phyloP scores from a whole-genome alignment of 2,113 vertebrate species.

The Phylloscopus trochiloides region DNA sequence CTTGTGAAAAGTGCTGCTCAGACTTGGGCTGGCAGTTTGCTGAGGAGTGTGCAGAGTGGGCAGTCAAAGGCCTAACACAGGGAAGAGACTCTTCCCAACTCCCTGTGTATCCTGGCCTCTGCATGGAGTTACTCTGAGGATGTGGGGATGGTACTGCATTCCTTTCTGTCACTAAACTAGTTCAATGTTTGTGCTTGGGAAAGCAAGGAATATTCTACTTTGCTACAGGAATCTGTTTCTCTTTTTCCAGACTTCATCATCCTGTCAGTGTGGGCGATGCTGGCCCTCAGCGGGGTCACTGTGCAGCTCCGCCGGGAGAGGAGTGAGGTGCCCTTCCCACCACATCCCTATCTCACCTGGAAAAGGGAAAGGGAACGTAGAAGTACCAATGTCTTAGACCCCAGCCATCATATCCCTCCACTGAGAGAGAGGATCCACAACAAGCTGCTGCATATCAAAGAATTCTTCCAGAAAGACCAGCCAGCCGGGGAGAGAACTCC shows the following conservation, averaged over 20 bases:
- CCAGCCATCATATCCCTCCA: constrained; percentile 88
- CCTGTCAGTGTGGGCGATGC: constrained; percentile 85
- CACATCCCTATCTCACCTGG: constrained; percentile 91
- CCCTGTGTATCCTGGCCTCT: not conserved
- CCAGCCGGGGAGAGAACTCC: constrained; percentile 87
- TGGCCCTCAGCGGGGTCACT: constrained; percentile 78
- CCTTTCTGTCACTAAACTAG: not conserved
- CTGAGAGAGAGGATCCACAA: constrained; percentile 79
- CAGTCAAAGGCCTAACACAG: not conserved
- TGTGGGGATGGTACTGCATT: not conserved
- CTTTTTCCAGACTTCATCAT: constrained; percentile 81
- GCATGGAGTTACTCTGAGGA: not conserved
- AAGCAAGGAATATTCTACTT: not conserved
- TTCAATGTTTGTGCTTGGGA: not conserved
- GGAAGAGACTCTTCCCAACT: not conserved
- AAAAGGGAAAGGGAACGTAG: constrained; percentile 86
- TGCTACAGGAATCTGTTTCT: not conserved
- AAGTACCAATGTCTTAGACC: constrained; percentile 93
- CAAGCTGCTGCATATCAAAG: constrained; percentile 61
- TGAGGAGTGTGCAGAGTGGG: not conserved
- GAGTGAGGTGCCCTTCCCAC: constrained; percentile 81
- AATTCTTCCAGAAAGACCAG: constrained; percentile 74
- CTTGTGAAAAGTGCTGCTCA: not conserved
- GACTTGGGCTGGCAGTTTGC: not conserved
- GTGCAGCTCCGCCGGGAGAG: constrained; percentile 88